Percentiles rank a stretch among this genome's conserved stretches.
Evolutionary conservation across 2,888 invertebrate genomes (phyloP).

Genomic region (Odontothrips loti): DNA sequence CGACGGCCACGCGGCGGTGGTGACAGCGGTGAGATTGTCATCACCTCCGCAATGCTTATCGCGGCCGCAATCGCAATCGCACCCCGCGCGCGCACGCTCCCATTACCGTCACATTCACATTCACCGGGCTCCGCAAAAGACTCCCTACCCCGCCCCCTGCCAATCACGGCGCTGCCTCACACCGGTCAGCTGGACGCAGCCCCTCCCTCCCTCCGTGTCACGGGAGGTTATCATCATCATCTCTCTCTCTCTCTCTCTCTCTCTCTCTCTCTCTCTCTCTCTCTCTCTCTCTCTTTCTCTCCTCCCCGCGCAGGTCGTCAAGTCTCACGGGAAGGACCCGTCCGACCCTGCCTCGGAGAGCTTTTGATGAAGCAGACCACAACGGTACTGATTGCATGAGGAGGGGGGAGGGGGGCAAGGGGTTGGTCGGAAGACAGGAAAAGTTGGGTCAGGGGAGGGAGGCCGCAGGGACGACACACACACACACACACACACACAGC

Average conservation of each 20-base stretch:
- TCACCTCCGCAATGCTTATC: background rate
- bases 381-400: background rate
- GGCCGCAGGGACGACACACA: no score
- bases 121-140: no score
- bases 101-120: no score
- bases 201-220: background rate
- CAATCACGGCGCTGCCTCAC: no score
- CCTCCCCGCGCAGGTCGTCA: background rate
- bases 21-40: no score
- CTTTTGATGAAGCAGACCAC: conserved; percentile 21
- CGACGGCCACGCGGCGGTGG: no score
- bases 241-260: background rate
- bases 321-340: conserved; percentile 22
- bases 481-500: background rate
- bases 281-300: no score
- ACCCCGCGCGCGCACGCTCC: no score
- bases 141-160: no score
- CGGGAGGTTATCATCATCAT: conserved; percentile 15
- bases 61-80: background rate
- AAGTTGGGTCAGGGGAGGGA: no score
- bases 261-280: no score
- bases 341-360: background rate
- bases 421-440: background rate
- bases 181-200: background rate
- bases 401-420: background rate